Evolutionary conservation across 23 tunicate species (phyloP), one percentile per base, ranked within the genome.

Genomic region (Ascidia mentula): DNA sequence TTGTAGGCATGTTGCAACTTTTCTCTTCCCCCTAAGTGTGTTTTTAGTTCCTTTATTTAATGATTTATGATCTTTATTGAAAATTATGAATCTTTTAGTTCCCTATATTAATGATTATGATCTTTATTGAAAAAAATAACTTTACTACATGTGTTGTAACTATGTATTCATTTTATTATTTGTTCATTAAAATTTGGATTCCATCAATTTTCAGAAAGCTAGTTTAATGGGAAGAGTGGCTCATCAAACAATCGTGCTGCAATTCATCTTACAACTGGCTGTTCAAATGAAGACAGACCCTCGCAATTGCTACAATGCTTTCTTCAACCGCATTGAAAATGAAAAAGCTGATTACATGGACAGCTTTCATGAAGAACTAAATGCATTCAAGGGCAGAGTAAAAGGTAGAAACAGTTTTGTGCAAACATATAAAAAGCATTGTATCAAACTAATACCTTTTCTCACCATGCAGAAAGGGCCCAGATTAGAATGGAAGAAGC

Each of bases 211-310:
- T 0, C 77, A 87, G 93, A 88, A 88, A 88, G 46, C 79, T 6
- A 82, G 69, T 12, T 76, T 95, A 28, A 90, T 95, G 96, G 89
- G 87, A 45, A 75, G 59, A 34, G 99, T 95, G 26, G 83, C 96
- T 34, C 99, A 95, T 60, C 99, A 95, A 73, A 90, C 99, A 6
- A 86, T 95, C 61, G 80, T 90, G 37, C 46, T 95, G 42, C 96
- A 95, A 75, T 95, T 90, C 69, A 95, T 95, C 31, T 79, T 95
- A 34, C 92, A 90, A 74, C 92, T 95, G 33, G 99, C 92, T 46
- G 82, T 59, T 12, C 80, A 79, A 34, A 60, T 89, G 83, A 90
- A 95, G 59, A 79, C 84, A 28, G 98, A 95, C 59, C 98, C 98
- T 5, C 71, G 99, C 69, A 82, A 90, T 75, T 95, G 99, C 75